Conservation (phyloP, 1,140 invertebrate genomes). For the Lerema accius region DNA sequence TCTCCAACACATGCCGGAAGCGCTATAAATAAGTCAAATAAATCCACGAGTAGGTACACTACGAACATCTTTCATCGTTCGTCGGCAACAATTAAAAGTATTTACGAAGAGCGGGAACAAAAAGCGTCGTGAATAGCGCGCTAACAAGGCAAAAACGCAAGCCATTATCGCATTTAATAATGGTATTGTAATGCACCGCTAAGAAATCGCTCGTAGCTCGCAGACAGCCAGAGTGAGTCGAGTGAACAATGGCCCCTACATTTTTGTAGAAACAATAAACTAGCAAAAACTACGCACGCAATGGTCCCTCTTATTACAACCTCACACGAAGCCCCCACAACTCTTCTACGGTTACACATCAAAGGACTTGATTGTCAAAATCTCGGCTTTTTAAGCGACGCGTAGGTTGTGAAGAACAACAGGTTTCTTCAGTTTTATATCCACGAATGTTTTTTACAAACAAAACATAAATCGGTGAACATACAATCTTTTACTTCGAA, state of each 20-base stretch:
- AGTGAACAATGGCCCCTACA: conserved; percentile 63
- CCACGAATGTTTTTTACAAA: no score
- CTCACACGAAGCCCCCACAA: conserved; percentile 45
- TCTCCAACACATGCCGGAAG: neutral
- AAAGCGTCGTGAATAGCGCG: conserved; percentile 51
- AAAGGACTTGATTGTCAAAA: neutral
- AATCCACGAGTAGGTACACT: neutral
- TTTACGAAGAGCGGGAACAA: conserved; percentile 43
- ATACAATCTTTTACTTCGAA: no score
- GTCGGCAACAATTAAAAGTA: conserved; percentile 46
- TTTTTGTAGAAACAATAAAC: conserved; percentile 21
- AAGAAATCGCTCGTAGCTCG: conserved; percentile 45
- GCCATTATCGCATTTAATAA: conserved; percentile 53
- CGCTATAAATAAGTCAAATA: neutral
- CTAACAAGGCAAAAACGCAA: conserved; percentile 56
- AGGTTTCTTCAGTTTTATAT: no score
- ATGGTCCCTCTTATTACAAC: conserved; percentile 51
- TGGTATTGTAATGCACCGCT: conserved; percentile 49
- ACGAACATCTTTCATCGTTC: conserved; percentile 41
- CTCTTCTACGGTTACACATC: no score
- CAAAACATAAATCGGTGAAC: no score
- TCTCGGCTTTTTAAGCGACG: neutral
- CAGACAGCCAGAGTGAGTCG: conserved; percentile 42
- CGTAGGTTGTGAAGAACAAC: no score
- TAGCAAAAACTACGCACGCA: conserved; percentile 54